phyloP scores from a whole-genome alignment of 2,113 vertebrate genomes.

The Hyperopisus bebe region DNA sequence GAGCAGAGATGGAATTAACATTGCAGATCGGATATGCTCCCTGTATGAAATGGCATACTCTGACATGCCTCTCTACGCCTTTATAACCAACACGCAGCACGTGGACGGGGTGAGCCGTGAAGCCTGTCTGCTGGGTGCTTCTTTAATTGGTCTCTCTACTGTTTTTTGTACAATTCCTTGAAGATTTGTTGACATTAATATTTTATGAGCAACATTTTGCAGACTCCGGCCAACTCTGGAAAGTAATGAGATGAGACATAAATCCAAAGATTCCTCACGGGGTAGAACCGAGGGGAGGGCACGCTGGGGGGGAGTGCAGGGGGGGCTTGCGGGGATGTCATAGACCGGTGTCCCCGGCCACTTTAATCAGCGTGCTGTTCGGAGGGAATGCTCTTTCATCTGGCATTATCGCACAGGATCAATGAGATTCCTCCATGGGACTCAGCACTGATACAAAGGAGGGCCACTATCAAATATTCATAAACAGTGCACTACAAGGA shows the following conservation, averaged over 20 bases:
- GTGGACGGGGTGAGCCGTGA: conserved; percentile 40
- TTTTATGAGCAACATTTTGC: conserved; percentile 61
- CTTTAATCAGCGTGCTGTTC: conserved; percentile 61
- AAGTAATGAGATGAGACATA: conserved; percentile 68
- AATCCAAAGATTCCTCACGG: conserved; percentile 48
- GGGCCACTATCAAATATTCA: conserved; percentile 67
- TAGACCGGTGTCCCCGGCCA: conserved; percentile 40
- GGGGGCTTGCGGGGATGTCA: conserved; percentile 31
- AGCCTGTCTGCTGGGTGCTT: conserved; percentile 51
- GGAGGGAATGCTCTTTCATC: conserved; percentile 54
- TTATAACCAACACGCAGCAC: conserved; percentile 10
- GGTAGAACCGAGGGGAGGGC: conserved; percentile 37
- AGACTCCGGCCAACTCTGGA: conserved; percentile 59
- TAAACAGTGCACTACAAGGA: conserved; percentile 48
- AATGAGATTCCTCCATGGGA: conserved; percentile 53
- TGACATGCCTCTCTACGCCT: conserved; percentile 33
- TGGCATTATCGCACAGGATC: conserved; percentile 64
- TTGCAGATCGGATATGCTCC: conserved; percentile 36
- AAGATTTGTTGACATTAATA: conserved; percentile 71
- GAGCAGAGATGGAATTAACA: conserved; percentile 44
- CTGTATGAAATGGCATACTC: conserved; percentile 45
- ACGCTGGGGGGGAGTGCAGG: conserved; percentile 38
- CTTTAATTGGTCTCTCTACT: conserved; percentile 70
- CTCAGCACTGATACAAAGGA: conserved; percentile 52
- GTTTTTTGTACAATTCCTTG: conserved; percentile 62